These are phyloP conservation scores for Vidua macroura DNA, from an alignment of 2,113 vertebrate genomes.

Conservation along the genomic window DNA sequence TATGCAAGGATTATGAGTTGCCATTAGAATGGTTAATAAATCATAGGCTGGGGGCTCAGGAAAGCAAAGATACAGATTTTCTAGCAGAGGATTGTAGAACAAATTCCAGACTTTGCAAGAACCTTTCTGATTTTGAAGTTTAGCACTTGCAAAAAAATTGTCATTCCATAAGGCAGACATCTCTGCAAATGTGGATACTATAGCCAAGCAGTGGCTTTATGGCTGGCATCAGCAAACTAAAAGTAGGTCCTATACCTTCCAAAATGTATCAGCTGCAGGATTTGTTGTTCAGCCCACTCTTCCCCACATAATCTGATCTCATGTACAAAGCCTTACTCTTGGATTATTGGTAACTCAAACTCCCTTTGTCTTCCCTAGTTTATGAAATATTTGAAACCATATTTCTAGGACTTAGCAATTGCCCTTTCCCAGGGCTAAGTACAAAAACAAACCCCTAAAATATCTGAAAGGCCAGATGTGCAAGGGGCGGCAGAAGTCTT, in stretches of 20 bases:
- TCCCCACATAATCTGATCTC: not conserved
- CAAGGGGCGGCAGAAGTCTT: not conserved
- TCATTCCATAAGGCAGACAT: not conserved
- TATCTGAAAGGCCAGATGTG: not conserved
- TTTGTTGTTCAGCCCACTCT: not conserved
- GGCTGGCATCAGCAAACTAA: not conserved
- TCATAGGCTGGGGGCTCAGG: not conserved
- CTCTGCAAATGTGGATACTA: not conserved
- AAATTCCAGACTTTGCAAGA: not conserved
- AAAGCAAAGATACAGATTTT: not conserved
- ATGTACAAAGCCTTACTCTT: not conserved
- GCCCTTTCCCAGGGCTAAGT: not conserved
- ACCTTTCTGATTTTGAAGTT: not conserved
- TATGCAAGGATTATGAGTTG: not conserved
- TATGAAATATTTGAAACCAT: not conserved
- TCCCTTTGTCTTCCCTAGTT: not conserved
- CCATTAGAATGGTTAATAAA: not conserved
- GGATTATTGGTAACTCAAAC: not conserved
- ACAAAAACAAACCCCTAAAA: not conserved
- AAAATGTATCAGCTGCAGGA: not conserved
- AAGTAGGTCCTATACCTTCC: not conserved
- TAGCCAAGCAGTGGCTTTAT: not conserved
- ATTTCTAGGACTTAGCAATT: not conserved
- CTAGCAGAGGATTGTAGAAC: not conserved
- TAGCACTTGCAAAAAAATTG: not conserved